Conservation (phyloP, 2,797 vertebrate species). For the Lycodopsis pacificus region DNA sequence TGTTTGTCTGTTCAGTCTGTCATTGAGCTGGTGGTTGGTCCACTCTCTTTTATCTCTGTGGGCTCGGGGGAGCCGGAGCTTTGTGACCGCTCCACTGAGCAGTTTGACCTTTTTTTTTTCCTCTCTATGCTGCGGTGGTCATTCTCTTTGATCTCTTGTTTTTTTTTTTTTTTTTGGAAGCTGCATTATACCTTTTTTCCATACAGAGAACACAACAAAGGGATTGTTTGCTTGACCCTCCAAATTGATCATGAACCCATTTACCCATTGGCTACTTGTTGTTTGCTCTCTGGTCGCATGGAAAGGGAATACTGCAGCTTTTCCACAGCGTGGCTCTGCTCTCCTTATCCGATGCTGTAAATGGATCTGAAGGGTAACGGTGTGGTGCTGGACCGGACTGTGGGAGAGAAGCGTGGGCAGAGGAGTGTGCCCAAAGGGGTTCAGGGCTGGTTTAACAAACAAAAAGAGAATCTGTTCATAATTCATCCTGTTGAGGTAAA, state of each 20-base stretch:
- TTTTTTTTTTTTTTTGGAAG: conserved; percentile 78
- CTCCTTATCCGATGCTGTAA: conserved; percentile 64
- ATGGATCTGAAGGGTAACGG: conserved; percentile 55
- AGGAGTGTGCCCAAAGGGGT: conserved; percentile 34
- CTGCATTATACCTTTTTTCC: conserved; percentile 79
- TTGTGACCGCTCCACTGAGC: conserved; percentile 71
- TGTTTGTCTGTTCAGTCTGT: conserved; percentile 74
- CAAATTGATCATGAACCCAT: conserved; percentile 40
- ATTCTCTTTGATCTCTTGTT: conserved; percentile 73
- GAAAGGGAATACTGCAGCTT: conserved; percentile 83
- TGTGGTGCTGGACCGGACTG: conserved; percentile 64
- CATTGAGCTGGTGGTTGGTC: conserved; percentile 75
- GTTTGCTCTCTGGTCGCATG: conserved; percentile 61
- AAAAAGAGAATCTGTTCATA: not conserved
- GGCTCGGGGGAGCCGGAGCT: conserved; percentile 60
- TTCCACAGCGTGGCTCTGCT: conserved; percentile 68
- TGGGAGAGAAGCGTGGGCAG: conserved; percentile 47
- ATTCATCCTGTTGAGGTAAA: conserved; percentile 5
- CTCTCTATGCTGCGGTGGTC: conserved; percentile 80
- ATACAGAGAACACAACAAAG: conserved; percentile 63
- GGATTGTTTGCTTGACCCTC: conserved; percentile 11
- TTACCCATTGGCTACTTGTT: conserved; percentile 48
- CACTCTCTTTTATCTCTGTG: conserved; percentile 68
- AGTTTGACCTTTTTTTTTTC: conserved; percentile 58
- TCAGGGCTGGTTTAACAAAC: not conserved